These are phyloP conservation scores for Cromileptes altivelis DNA, from an alignment of 2,113 vertebrate species.

Conservation along the genomic window DNA sequence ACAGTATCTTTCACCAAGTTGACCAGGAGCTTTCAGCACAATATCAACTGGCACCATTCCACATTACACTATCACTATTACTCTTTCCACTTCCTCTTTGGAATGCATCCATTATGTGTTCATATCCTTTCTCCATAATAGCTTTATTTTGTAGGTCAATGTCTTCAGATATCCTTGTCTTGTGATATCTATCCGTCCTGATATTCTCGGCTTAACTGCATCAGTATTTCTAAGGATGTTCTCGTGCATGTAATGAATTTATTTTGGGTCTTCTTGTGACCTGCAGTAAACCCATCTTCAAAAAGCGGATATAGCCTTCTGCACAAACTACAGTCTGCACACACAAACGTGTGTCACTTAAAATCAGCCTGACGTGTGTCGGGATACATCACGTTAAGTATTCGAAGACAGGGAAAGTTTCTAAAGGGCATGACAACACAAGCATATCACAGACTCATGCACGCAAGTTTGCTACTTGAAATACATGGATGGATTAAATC, in stretches of 20 bases:
- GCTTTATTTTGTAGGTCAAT: slow-evolving; percentile 21
- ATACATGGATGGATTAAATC: slow-evolving; percentile 14
- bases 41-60: slow-evolving; percentile 60
- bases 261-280: slow-evolving; percentile 48
- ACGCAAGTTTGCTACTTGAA: background rate
- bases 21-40: slow-evolving; percentile 62
- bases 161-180: slow-evolving; percentile 14
- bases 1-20: slow-evolving; percentile 56
- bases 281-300: slow-evolving; percentile 32
- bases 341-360: slow-evolving; percentile 34
- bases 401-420: slow-evolving; percentile 28
- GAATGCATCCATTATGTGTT: slow-evolving; percentile 33
- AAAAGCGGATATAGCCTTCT: slow-evolving; percentile 3
- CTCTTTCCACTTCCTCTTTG: slow-evolving; percentile 25
- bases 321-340: slow-evolving; percentile 1
- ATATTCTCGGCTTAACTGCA: slow-evolving; percentile 23
- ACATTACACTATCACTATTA: slow-evolving; percentile 38
- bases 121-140: slow-evolving; percentile 10
- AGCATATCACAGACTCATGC: slow-evolving; percentile 18
- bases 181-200: slow-evolving; percentile 19
- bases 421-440: slow-evolving; percentile 20
- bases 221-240: slow-evolving; percentile 38
- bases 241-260: slow-evolving; percentile 36
- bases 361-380: slow-evolving; percentile 49
- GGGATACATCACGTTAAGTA: slow-evolving; percentile 37